These are phyloP conservation scores for Whitmania pigra DNA, from an alignment of 1,140 invertebrate genomes.

Conservation along the genomic window DNA sequence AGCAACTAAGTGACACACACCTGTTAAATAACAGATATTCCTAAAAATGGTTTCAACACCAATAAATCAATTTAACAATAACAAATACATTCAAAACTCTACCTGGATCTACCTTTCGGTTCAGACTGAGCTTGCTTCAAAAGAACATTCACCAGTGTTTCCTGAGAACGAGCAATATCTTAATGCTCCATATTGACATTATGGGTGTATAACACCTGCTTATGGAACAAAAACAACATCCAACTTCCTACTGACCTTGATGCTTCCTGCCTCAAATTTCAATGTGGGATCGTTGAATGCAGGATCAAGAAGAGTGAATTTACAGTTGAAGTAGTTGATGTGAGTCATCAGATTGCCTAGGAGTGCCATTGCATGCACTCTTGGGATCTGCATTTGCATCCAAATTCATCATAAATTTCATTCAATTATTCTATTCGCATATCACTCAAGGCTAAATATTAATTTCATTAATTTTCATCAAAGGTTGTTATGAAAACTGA, in stretches of 20 bases:
- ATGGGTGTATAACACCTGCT: too few relatives aligned
- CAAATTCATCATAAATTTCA: too few relatives aligned
- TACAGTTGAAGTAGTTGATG: slow-evolving; percentile 55
- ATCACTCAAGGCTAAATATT: too few relatives aligned
- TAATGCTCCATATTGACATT: neutral
- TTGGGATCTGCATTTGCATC: slow-evolving; percentile 52
- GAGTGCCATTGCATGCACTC: slow-evolving; percentile 76
- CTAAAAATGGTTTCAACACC: too few relatives aligned
- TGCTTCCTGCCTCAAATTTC: too few relatives aligned
- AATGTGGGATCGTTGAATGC: slow-evolving; percentile 32
- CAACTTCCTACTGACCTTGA: too few relatives aligned
- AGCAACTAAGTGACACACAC: slow-evolving; percentile 72
- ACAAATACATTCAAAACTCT: slow-evolving; percentile 10
- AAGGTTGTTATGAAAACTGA: too few relatives aligned
- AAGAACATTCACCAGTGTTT: slow-evolving; percentile 73
- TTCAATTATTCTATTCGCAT: too few relatives aligned
- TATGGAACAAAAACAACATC: too few relatives aligned
- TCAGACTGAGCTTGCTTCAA: slow-evolving; percentile 72
- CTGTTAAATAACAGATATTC: slow-evolving; percentile 27
- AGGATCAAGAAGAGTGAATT: slow-evolving; percentile 68
- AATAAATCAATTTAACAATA: too few relatives aligned
- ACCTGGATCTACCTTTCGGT: slow-evolving; percentile 68
- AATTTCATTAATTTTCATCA: too few relatives aligned
- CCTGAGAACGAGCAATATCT: slow-evolving; percentile 48
- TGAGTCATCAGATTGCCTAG: slow-evolving; percentile 71